Conservation (phyloP, 2,113 vertebrate species). For the Aplodontia rufa region DNA sequence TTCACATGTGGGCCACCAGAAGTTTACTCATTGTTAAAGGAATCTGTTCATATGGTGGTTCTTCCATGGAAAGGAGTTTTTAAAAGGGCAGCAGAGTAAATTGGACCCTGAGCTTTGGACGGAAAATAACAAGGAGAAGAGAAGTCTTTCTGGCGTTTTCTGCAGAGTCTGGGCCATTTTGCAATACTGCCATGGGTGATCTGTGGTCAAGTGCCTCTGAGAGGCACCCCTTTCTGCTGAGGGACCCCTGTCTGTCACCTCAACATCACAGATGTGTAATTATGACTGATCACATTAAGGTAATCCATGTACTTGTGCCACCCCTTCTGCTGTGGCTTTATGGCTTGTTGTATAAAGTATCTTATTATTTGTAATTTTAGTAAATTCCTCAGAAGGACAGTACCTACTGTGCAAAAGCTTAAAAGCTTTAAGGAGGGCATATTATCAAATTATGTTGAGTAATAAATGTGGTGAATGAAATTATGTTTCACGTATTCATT, state of each 20-base stretch:
- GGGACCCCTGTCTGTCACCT: not conserved
- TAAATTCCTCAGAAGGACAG: conserved; percentile 1
- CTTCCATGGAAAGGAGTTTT: not conserved
- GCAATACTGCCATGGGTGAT: conserved; percentile 54
- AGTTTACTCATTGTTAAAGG: conserved; percentile 51
- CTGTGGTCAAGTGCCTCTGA: conserved; percentile 52
- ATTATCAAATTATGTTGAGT: not conserved
- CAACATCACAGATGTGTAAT: not conserved
- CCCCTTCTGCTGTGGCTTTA: too few relatives aligned
- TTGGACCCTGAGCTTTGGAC: conserved; percentile 58
- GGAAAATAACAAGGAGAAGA: conserved; percentile 61
- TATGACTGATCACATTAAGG: not conserved
- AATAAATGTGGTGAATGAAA: not conserved
- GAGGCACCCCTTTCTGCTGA: conserved; percentile 54
- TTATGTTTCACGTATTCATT: not conserved
- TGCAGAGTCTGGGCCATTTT: conserved; percentile 58
- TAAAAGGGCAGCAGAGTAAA: conserved; percentile 39
- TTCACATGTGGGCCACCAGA: conserved; percentile 51
- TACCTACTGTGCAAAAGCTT: not conserved
- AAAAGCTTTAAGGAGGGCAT: not conserved
- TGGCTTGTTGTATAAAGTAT: not conserved
- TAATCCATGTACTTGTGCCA: not conserved
- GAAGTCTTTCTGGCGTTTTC: conserved; percentile 52
- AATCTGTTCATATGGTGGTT: conserved; percentile 59
- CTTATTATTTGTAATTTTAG: not conserved